Evolutionary conservation across 1,140 invertebrate genomes (phyloP).

Genomic region (Bombus waltoni): DNA sequence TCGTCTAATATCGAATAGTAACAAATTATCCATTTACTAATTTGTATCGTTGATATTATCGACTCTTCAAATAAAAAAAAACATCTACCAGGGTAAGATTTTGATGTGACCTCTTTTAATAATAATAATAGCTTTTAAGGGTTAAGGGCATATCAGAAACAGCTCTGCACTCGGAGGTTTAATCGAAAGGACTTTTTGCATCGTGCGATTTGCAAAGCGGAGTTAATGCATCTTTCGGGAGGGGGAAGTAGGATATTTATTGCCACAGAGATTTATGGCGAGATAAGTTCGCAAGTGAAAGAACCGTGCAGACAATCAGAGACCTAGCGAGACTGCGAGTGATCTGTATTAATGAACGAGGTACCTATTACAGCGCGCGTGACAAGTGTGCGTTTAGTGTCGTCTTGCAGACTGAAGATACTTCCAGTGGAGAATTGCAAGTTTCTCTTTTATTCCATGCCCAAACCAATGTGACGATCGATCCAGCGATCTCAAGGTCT

Average conservation of each 20-base stretch:
- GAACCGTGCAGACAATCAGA: neutral
- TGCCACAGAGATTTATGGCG: neutral
- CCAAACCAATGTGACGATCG: neutral
- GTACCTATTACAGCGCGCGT: slow-evolving; percentile 49
- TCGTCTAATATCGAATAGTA: neutral
- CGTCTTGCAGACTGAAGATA: slow-evolving; percentile 28
- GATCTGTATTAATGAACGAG: slow-evolving; percentile 25
- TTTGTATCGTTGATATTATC: neutral
- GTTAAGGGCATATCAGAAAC: neutral
- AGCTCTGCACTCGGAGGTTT: neutral
- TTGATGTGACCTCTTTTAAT: neutral
- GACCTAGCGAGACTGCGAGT: neutral
- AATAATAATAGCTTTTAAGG: neutral
- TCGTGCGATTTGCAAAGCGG: neutral
- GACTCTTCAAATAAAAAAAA: rapidly evolving
- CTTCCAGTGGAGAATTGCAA: neutral
- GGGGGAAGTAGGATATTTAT: neutral
- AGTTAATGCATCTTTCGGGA: slow-evolving; percentile 1
- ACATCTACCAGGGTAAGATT: neutral
- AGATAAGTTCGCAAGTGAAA: slow-evolving; percentile 27
- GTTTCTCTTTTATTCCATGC: neutral
- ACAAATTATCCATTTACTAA: neutral
- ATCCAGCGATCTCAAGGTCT: neutral
- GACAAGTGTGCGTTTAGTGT: slow-evolving; percentile 41
- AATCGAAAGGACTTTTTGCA: slow-evolving; percentile 2